Evolutionary conservation across 2,888 invertebrate genomes (phyloP).

Genomic region (Latrodectus elegans): DNA sequence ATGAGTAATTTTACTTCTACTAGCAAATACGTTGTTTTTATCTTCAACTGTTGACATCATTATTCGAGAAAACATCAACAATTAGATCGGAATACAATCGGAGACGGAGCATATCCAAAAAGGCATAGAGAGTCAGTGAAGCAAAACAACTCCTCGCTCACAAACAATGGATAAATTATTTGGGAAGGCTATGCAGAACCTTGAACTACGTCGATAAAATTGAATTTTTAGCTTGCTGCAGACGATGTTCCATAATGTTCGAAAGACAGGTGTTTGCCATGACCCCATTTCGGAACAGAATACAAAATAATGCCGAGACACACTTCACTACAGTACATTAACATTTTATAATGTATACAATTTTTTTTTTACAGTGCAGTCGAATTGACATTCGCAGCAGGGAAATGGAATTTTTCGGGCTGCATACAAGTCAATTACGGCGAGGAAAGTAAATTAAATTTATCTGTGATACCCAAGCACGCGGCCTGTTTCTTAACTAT

Average conservation of each 20-base stretch:
- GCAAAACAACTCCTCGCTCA: slow-evolving; percentile 7
- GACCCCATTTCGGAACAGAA: slow-evolving; percentile 39
- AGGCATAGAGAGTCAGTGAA: background rate
- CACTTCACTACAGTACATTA: background rate
- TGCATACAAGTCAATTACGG: too few species aligned
- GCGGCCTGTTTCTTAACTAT: too few species aligned
- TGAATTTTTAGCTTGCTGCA: slow-evolving; percentile 10
- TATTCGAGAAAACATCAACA: background rate
- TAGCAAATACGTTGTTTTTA: too few species aligned
- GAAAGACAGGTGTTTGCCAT: slow-evolving; percentile 39
- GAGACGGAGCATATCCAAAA: background rate
- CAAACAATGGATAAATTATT: slow-evolving; percentile 37
- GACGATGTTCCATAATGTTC: slow-evolving; percentile 11
- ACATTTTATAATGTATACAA: too few species aligned
- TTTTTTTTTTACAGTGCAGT: too few species aligned
- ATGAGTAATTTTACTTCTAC: too few species aligned
- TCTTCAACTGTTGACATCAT: too few species aligned
- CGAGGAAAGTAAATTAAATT: too few species aligned
- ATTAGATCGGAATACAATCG: background rate
- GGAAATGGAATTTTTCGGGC: too few species aligned
- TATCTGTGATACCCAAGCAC: too few species aligned
- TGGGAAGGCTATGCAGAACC: slow-evolving; percentile 43
- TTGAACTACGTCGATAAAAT: slow-evolving; percentile 53
- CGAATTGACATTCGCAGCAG: too few species aligned
- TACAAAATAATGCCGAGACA: slow-evolving; percentile 14